Conservation (phyloP, 2,797 vertebrate species). For the Aulostomus chinensis region DNA sequence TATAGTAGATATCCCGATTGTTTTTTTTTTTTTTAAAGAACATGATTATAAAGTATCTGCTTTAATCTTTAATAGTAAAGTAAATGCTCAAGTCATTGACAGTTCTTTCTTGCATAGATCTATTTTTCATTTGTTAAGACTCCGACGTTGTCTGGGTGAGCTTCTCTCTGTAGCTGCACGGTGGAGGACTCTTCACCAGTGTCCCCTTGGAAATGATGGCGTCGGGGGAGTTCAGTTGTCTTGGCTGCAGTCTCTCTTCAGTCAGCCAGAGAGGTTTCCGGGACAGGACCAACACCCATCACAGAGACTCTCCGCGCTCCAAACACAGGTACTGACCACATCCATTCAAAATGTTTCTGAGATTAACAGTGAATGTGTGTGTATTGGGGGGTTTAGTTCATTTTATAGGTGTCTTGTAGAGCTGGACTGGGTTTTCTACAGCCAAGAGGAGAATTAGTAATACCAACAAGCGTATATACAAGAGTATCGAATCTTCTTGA, state of each 20-base stretch:
- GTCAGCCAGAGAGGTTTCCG: conserved; percentile 35
- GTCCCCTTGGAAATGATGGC: conserved; percentile 36
- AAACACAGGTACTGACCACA: conserved; percentile 42
- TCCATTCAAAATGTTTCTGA: background rate
- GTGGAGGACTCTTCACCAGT: conserved; percentile 9
- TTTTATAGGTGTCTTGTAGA: no score
- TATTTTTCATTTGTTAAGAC: background rate
- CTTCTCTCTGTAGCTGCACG: conserved; percentile 1
- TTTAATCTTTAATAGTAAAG: no score
- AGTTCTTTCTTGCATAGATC: background rate
- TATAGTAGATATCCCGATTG: background rate
- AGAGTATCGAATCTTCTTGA: no score
- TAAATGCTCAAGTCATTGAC: background rate
- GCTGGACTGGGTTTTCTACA: background rate
- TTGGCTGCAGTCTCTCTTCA: conserved; percentile 61
- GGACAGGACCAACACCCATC: conserved; percentile 46
- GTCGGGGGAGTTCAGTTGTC: conserved; percentile 67
- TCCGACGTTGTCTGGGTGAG: background rate
- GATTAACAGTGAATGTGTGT: no score
- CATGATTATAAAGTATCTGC: no score
- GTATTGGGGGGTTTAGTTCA: no score
- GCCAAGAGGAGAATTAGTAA: no score
- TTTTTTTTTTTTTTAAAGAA: no score
- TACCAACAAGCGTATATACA: no score
- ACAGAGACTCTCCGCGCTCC: conserved; percentile 18